Evolutionary conservation across 2,888 invertebrate genomes (phyloP).

Genomic region (Drosophila mulleri): DNA sequence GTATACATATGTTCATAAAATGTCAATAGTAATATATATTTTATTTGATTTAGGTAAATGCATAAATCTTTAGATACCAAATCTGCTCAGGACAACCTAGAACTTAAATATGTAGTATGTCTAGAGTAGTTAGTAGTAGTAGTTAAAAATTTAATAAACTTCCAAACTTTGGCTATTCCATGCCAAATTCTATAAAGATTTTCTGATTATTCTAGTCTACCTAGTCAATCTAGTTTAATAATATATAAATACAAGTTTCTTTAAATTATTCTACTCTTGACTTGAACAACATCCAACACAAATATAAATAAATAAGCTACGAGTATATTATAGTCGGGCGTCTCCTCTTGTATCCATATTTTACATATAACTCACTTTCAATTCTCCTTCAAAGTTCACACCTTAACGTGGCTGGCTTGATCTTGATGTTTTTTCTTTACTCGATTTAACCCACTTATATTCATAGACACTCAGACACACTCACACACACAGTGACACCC

Average conservation of each 20-base stretch:
- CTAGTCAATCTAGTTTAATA: neutral
- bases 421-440: conserved; percentile 1
- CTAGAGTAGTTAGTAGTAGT: no score
- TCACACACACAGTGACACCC: conserved; percentile 4
- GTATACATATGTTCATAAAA: no score
- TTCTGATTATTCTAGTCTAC: neutral
- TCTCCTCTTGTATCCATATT: neutral
- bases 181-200: neutral
- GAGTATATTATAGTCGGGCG: neutral
- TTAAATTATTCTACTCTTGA: neutral
- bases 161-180: neutral
- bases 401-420: neutral
- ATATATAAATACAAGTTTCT: neutral
- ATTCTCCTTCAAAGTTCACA: neutral
- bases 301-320: neutral
- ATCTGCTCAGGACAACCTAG: neutral
- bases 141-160: no score
- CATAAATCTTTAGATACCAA: no score
- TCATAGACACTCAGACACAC: neutral
- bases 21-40: no score
- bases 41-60: no score
- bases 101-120: neutral
- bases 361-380: conserved; percentile 10
- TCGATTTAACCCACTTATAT: conserved; percentile 41
- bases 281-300: neutral